Base-by-base conservation (phyloP, 2,888 invertebrate species). In the Emmelina monodactyla region DNA sequence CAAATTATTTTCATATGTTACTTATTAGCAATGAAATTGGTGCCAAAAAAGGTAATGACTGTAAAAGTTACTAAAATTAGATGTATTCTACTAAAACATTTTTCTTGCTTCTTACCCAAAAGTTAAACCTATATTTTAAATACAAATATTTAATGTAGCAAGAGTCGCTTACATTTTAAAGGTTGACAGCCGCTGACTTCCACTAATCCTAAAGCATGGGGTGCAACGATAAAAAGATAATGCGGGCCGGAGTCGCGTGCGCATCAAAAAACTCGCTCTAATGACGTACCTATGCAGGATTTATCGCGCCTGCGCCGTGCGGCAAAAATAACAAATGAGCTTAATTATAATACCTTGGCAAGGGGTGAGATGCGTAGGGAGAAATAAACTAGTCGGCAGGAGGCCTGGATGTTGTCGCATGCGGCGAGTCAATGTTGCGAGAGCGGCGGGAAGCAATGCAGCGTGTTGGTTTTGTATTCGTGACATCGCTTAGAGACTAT, bases 161-260 rank as follows among this genome's bases (percentile, higher is more conserved):
- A n/a, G n/a, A n/a, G n/a, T n/a, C n/a, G n/a, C n/a, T n/a, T n/a
- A n/a, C n/a, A n/a, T n/a, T n/a, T n/a, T n/a, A n/a, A n/a, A n/a
- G n/a, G n/a, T 25, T 25, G 25, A 25, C 6, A 25, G 11, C n/a
- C 25, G 42, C 76, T 73, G 69, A 34, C 41, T 40, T 42, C 42
- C 51, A 55, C 47, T 75, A 75, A 76, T 76, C 76, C 72, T 47
- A 47, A 50, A 42, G 60, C 67, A 67, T 73, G 73, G 76, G 78
- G 76, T 68, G 69, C 68, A 56, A 61, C 75, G 78, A 78, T 79
- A 79, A 79, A 79, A 78, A 75, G 78, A 76, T 79, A 79, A 79
- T 73, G 66, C 70, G 68, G 66, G 62, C 50, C 43, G 49, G 39
- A 62, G 75, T 58, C 78, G 76, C 76, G 76, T 72, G 78, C 78